A percentile compares a stretch with the other conserved stretches of the same genome.
phyloP scores from a whole-genome alignment of 2,113 vertebrate genomes.

The cat (Felis catus) region F.catus_Fca126_mat1.0 CM031419.1:22782501-22783000 shows the following conservation, averaged over 20 bases:
- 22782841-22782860: neutral
- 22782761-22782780: neutral
- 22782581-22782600: too few species aligned
- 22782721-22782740: neutral
- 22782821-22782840: neutral
- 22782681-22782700: neutral
- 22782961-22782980: neutral
- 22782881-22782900: neutral
- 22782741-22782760: neutral
- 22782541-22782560: neutral
- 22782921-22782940: neutral
- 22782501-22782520: neutral
- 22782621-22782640: neutral
- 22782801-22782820: neutral
- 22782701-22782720: neutral
- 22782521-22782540: neutral
- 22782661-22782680: neutral
- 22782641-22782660: neutral
- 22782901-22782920: neutral
- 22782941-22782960: neutral
- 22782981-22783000: neutral
- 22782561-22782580: neutral
- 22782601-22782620: neutral
- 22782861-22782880: too few species aligned
- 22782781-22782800: neutral